Evolutionary conservation across 2,113 vertebrate species (phyloP), one percentile per base, ranked within the genome.

Genomic region (Sceloporus undulatus): DNA sequence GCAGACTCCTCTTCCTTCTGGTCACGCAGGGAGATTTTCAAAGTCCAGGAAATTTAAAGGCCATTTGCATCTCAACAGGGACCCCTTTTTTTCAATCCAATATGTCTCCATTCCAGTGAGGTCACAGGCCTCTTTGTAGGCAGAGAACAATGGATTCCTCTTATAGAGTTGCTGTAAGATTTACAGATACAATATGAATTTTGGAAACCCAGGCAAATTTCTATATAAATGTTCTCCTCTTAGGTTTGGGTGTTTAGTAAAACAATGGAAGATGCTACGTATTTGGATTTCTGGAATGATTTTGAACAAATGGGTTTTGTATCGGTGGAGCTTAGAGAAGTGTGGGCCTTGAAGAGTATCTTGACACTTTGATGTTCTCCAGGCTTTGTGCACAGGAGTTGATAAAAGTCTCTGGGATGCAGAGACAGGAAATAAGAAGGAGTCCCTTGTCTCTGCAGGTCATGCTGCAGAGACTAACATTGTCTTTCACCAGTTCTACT

Each of bases 341-440:
- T 73, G n/a, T 38, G n/a, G 25, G 78, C 54, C 21, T 56, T 34
- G 68, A 19, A n/a, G 9, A 23, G 11, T n/a, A 79, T 27, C 76
- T 52, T 38, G 42, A 82, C 56, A 82, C 70, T 62, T 62, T 82
- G 79, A 87, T 82, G 71, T 66, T 75, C 13, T 82, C 79, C 79
- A 76, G 86, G 73, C 70, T 14, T 62, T 38, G n/a, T 70, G 62
- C 48, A 34, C 71, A 85, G 71, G 9, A 14, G 3, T 78, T 54
- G 88, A 89, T 79, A 80, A 84, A 56, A 10, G 52, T 70, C 25
- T 86, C 62, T 62, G 56, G 76, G 52, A 82, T 82, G 48, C 59
- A 5, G 81, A 74, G 52, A n/a, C 89, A 91, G 92, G 92, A 93
- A 93, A 87, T 85, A 3, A 59, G 84, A 77, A 59, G 65, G 71